Evolutionary conservation across 2,888 invertebrate genomes (phyloP).

Genomic region (Machimus rusticus): DNA sequence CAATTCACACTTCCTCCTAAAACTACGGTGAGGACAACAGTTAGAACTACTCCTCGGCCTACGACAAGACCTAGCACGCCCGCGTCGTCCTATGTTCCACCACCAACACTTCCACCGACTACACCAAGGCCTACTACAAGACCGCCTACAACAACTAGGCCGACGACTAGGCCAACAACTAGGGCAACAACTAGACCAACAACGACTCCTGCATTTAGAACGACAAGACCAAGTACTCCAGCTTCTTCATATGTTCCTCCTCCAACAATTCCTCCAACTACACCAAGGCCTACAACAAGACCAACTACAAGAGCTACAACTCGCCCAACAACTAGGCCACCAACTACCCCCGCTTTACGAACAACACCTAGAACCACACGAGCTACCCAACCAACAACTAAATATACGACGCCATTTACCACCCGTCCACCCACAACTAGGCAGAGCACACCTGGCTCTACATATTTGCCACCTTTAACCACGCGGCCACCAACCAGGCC

Average conservation of each 20-base stretch:
- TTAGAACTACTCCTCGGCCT: background rate
- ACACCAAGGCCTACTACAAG: background rate
- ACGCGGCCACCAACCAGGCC: background rate
- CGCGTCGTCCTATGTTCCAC: background rate
- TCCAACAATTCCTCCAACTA: background rate
- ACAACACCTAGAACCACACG: constrained; percentile 30
- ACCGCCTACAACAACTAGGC: background rate
- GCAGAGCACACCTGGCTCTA: background rate
- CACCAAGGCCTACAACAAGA: background rate
- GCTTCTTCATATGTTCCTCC: background rate
- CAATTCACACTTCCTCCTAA: background rate
- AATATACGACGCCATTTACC: background rate
- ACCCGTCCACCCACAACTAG: constrained; percentile 14
- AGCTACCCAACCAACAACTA: background rate
- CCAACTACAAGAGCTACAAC: constrained; percentile 43
- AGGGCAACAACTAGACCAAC: constrained; percentile 27
- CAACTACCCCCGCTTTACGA: background rate
- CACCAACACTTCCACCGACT: background rate
- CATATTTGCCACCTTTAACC: background rate
- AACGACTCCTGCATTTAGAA: background rate
- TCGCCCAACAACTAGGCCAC: constrained; percentile 40
- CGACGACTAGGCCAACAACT: background rate
- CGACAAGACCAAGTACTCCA: background rate
- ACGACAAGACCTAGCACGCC: background rate
- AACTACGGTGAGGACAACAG: background rate